Conservation (phyloP, 2,113 vertebrate species). For the Pleuronectes platessa region DNA sequence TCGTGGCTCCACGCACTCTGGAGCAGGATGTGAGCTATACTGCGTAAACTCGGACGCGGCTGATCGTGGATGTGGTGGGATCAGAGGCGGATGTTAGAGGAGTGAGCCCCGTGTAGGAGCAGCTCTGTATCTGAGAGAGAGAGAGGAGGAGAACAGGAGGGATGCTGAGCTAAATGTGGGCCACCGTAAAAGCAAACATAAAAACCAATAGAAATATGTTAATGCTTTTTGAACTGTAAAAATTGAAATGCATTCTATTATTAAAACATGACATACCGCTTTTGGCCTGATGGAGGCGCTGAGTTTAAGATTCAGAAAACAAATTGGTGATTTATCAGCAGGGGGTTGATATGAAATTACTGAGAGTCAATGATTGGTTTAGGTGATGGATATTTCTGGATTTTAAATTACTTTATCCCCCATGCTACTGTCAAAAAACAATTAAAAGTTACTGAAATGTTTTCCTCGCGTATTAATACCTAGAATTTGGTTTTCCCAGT, state of each 20-base stretch:
- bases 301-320: slow-evolving; percentile 9
- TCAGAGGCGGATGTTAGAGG: slow-evolving; percentile 48
- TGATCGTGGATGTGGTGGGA: slow-evolving; percentile 49
- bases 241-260: too few species aligned
- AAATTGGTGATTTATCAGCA: slow-evolving; percentile 16
- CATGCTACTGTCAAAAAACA: background rate
- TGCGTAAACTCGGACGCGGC: slow-evolving; percentile 47
- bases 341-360: background rate
- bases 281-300: slow-evolving; percentile 35
- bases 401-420: background rate
- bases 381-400: background rate
- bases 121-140: slow-evolving; percentile 15
- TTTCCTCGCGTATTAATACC: too few species aligned
- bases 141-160: background rate
- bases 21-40: slow-evolving; percentile 53
- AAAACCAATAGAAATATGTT: too few species aligned
- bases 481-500: too few species aligned
- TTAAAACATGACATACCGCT: background rate
- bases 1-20: slow-evolving; percentile 63
- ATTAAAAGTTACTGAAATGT: background rate
- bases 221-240: too few species aligned
- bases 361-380: background rate
- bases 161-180: background rate
- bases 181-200: background rate
- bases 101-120: slow-evolving; percentile 31